These are phyloP conservation scores for Pilophorus perplexus DNA, from an alignment of 2,888 invertebrate genomes.

Conservation along the genomic window DNA sequence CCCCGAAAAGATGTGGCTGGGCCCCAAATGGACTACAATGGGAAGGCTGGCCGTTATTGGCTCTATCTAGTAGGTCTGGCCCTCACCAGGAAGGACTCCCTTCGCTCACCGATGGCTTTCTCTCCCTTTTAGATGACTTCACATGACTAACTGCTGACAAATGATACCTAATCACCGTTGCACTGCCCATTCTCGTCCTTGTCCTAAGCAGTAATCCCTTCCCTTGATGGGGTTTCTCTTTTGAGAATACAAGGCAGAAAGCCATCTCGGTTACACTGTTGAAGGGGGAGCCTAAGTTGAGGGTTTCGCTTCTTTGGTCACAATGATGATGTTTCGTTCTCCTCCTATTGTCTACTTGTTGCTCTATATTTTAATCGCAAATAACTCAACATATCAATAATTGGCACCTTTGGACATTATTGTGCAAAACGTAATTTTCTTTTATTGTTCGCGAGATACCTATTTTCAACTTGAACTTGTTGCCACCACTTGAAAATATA, in stretches of 20 bases:
- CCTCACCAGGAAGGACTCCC: too few relatives aligned
- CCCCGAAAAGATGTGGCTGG: slow-evolving; percentile 22
- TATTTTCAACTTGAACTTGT: too few relatives aligned
- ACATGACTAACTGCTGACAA: slow-evolving; percentile 39
- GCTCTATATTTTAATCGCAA: too few relatives aligned
- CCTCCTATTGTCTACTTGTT: too few relatives aligned
- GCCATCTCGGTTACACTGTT: slow-evolving; percentile 17
- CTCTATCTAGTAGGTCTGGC: slow-evolving; percentile 18
- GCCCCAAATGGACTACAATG: slow-evolving; percentile 13
- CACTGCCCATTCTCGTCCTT: slow-evolving; percentile 10
- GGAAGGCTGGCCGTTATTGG: slow-evolving; percentile 14
- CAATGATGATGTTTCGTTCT: too few relatives aligned
- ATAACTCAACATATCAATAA: too few relatives aligned
- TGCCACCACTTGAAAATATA: too few relatives aligned
- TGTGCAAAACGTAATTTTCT: too few relatives aligned
- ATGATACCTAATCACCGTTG: slow-evolving; percentile 38
- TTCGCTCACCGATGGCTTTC: slow-evolving; percentile 5
- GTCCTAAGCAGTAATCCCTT: slow-evolving; percentile 23
- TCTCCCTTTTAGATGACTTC: slow-evolving; percentile 6
- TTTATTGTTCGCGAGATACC: too few relatives aligned
- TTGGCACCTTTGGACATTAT: too few relatives aligned
- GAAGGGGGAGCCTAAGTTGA: too few relatives aligned
- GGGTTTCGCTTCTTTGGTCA: too few relatives aligned
- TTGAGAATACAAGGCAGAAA: slow-evolving; percentile 7
- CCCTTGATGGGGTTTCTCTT: slow-evolving; percentile 4